Conservation (phyloP, 2,888 invertebrate genomes). For the Chrysomela aeneicollis region DNA sequence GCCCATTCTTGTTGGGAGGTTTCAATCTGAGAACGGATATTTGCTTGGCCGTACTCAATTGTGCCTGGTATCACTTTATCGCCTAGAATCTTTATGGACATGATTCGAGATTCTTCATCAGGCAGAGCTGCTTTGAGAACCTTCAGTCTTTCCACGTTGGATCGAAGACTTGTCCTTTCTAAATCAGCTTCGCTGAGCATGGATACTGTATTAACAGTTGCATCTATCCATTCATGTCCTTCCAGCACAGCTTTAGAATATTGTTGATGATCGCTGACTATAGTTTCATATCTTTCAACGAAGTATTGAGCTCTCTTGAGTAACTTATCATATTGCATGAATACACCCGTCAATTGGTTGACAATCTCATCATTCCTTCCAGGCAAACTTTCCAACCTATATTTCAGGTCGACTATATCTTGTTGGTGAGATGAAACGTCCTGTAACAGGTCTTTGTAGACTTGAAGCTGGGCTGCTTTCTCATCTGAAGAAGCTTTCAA, state of each 20-base stretch:
- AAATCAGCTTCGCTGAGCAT: conserved; percentile 85
- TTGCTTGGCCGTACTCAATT: conserved; percentile 80
- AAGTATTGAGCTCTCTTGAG: conserved; percentile 76
- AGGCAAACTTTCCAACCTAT: conserved; percentile 81
- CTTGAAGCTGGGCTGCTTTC: conserved; percentile 86
- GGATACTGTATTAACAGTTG: conserved; percentile 81
- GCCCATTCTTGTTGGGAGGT: conserved; percentile 92
- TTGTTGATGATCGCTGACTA: conserved; percentile 88
- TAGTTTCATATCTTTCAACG: conserved; percentile 85
- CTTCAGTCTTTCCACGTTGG: conserved; percentile 85
- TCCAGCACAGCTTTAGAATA: conserved; percentile 88
- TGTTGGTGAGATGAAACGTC: conserved; percentile 87
- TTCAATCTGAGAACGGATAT: conserved; percentile 87
- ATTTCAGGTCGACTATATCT: conserved; percentile 81
- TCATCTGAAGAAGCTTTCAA: conserved; percentile 88
- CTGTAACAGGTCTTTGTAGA: conserved; percentile 82
- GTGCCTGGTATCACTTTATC: conserved; percentile 92
- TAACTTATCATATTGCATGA: conserved; percentile 76
- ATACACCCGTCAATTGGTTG: conserved; percentile 73
- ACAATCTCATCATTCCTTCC: conserved; percentile 79
- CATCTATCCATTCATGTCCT: conserved; percentile 86
- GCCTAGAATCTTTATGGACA: conserved; percentile 81
- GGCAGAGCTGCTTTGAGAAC: conserved; percentile 77
- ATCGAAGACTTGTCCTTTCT: conserved; percentile 84
- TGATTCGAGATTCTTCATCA: conserved; percentile 86